Evolutionary conservation across 2,113 vertebrate genomes (phyloP).

Genomic region (Salvelinus fontinalis): DNA sequence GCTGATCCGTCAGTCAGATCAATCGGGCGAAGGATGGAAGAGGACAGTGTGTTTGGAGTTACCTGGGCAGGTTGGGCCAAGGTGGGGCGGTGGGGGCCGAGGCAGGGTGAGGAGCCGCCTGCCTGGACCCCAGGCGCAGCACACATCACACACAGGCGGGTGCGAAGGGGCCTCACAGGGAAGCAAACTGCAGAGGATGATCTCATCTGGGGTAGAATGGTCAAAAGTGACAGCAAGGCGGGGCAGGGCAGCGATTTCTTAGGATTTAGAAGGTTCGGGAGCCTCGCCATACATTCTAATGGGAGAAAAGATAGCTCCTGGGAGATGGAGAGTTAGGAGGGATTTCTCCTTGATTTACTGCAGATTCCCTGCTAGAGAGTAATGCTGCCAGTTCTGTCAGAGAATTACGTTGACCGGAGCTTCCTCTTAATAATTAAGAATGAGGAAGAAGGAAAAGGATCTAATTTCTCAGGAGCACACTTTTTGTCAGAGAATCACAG

Average conservation of each 20-base stretch:
- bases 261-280: not conserved
- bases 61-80: conserved; percentile 12
- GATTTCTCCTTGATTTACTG: conserved; percentile 70
- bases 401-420: conserved; percentile 46
- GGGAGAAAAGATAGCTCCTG: not conserved
- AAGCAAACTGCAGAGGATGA: conserved; percentile 49
- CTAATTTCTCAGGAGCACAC: conserved; percentile 30
- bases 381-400: conserved; percentile 23
- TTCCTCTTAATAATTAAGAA: conserved; percentile 10
- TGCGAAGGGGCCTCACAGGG: conserved; percentile 39
- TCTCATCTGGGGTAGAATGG: conserved; percentile 17
- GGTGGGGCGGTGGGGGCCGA: conserved; percentile 30
- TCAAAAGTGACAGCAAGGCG: conserved; percentile 8
- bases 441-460: conserved; percentile 38
- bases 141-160: conserved; percentile 16
- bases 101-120: conserved; percentile 37
- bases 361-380: conserved; percentile 43
- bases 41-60: conserved; percentile 23
- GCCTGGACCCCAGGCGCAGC: conserved; percentile 34
- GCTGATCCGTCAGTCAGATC: conserved; percentile 47
- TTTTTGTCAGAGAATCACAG: conserved; percentile 62
- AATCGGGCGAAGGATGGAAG: not conserved
- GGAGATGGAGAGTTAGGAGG: not conserved
- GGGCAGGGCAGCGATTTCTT: not conserved
- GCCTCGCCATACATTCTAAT: not conserved